These are phyloP conservation scores for Clarias fuscus DNA, from an alignment of 2,797 vertebrate species.

Conservation along the genomic window DNA sequence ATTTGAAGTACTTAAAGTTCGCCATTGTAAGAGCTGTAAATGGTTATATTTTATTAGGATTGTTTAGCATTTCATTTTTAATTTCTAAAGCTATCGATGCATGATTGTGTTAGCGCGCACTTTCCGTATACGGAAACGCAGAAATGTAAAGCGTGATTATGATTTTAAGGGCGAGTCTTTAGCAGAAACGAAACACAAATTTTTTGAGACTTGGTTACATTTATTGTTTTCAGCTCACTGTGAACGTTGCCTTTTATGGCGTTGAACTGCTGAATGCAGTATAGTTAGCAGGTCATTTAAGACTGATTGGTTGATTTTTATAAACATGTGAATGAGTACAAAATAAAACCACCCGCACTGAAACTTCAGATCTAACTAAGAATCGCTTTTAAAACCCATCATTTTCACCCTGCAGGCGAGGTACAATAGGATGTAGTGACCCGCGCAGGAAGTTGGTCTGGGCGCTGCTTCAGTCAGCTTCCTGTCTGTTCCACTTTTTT, in stretches of 20 bases:
- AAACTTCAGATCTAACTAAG: background rate
- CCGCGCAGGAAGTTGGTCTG: background rate
- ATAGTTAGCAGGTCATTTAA: too few relatives aligned
- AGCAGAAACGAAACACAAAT: background rate
- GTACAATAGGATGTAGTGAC: too few relatives aligned
- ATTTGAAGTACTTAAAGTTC: background rate
- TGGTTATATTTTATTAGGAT: background rate
- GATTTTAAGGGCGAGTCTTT: background rate
- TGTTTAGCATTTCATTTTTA: background rate
- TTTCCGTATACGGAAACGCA: background rate
- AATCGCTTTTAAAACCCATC: background rate
- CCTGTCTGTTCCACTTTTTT: background rate
- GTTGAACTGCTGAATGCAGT: background rate
- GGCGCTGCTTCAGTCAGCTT: slow-evolving; percentile 3
- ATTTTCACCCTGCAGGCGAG: too few relatives aligned
- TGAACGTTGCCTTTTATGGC: background rate
- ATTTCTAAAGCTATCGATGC: background rate
- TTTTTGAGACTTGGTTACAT: background rate
- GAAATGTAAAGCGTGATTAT: background rate
- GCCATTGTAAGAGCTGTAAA: background rate
- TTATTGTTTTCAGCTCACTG: background rate
- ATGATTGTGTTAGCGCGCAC: background rate
- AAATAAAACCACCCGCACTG: too few relatives aligned
- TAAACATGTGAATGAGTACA: background rate
- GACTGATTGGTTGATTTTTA: background rate